phyloP scores from a whole-genome alignment of 2,113 vertebrate species.

The Neopipo cinnamomea region DNA sequence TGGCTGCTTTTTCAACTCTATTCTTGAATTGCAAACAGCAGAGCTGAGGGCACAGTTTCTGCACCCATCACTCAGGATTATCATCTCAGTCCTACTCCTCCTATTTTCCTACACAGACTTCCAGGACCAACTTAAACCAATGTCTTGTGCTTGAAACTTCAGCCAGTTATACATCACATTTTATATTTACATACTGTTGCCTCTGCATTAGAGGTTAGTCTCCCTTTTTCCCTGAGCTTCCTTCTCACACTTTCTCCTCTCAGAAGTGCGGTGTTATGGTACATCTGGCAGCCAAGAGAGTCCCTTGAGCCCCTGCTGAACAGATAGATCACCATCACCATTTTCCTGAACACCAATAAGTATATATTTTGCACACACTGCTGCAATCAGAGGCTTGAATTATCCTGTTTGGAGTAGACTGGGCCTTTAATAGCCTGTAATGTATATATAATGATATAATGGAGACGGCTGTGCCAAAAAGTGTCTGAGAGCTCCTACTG shows the following conservation, averaged over 20 bases:
- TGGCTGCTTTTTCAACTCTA: neutral
- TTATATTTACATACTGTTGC: neutral
- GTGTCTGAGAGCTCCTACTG: neutral
- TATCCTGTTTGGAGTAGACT: neutral
- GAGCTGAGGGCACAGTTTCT: neutral
- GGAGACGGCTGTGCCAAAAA: neutral
- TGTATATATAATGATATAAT: neutral
- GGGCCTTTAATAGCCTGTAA: neutral
- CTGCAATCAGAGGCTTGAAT: neutral
- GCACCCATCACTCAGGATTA: no score
- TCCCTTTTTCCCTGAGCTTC: neutral
- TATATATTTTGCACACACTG: neutral
- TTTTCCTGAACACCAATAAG: neutral
- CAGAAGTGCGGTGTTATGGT: neutral
- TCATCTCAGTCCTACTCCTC: neutral
- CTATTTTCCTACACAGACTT: accelerated
- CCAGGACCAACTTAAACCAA: neutral
- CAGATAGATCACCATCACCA: neutral
- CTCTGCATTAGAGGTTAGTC: neutral
- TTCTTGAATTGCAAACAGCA: neutral
- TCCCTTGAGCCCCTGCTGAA: neutral
- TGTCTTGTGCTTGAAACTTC: neutral
- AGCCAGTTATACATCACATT: neutral
- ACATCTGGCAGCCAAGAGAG: neutral
- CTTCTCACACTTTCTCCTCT: neutral